A percentile compares a stretch with the other conserved stretches of the same genome.
Evolutionary conservation across 2,797 vertebrate species (phyloP).

Genomic region (Hydrocynus forskahlii): DNA sequence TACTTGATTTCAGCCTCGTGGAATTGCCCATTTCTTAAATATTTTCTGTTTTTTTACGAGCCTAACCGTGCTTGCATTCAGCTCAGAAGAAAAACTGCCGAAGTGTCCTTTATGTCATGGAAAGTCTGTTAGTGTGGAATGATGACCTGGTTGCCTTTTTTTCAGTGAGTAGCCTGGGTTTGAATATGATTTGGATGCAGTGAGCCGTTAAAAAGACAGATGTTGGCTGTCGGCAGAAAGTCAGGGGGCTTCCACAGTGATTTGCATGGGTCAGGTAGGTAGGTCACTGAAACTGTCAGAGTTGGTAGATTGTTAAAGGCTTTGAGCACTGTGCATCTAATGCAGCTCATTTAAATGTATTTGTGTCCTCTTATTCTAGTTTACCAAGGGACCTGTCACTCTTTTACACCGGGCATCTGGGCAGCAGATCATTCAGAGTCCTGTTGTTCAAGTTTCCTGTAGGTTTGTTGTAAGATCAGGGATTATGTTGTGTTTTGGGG

Average conservation of each 20-base stretch:
- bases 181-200: slow-evolving; percentile 22
- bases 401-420: background rate
- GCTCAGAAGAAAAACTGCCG: slow-evolving; percentile 2
- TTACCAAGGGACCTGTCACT: background rate
- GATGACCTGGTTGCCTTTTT: slow-evolving; percentile 47
- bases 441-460: background rate
- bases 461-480: background rate
- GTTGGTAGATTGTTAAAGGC: background rate
- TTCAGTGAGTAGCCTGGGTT: slow-evolving; percentile 17
- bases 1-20: slow-evolving; percentile 45
- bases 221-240: background rate
- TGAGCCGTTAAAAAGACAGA: background rate
- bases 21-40: slow-evolving; percentile 4
- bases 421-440: background rate
- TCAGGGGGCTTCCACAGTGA: background rate
- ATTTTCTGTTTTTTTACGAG: background rate
- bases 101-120: background rate
- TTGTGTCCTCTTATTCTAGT: background rate
- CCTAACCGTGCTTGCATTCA: background rate
- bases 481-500: background rate
- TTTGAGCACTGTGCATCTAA: background rate
- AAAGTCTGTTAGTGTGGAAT: slow-evolving; percentile 10
- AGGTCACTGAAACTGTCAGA: slow-evolving; percentile 2
- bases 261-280: slow-evolving; percentile 25
- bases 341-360: background rate